Percentiles rank a stretch among this genome's conserved stretches.
phyloP scores from a whole-genome alignment of 2,888 invertebrate species.

The Pilophorus perplexus region DNA sequence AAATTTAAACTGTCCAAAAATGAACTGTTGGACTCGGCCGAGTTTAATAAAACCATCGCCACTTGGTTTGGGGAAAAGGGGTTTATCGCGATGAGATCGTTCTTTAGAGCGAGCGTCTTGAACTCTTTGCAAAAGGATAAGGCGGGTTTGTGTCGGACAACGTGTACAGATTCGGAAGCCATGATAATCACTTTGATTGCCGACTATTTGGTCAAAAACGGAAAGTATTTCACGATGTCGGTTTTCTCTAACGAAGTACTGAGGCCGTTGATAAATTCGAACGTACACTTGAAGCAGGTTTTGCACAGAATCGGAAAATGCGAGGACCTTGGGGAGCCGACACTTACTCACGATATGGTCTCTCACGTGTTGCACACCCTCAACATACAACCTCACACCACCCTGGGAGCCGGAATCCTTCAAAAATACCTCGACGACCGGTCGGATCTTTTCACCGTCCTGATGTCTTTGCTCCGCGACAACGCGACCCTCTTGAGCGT shows the following conservation, averaged over 20 bases:
- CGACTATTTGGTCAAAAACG: not conserved
- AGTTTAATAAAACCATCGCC: constrained; percentile 1
- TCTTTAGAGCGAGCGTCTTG: constrained; percentile 27
- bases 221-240: constrained; percentile 24
- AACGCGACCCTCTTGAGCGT: not conserved
- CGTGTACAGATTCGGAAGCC: not conserved
- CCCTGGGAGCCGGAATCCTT: constrained; percentile 2
- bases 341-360: not conserved
- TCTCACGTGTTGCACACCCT: not conserved
- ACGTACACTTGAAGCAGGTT: not conserved
- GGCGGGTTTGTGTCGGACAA: not conserved
- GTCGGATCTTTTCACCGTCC: not conserved
- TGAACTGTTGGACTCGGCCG: not conserved
- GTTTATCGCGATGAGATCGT: constrained; percentile 27
- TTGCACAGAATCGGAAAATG: constrained; percentile 5
- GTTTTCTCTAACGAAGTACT: constrained; percentile 17
- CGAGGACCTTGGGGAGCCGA: not conserved
- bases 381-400: not conserved
- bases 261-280: not conserved
- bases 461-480: not conserved
- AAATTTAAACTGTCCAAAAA: too few species aligned
- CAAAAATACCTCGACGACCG: not conserved
- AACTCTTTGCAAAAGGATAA: constrained; percentile 8
- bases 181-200: constrained; percentile 16
- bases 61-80: constrained; percentile 30